These are phyloP conservation scores for Heliconius ismenius DNA, from an alignment of 2,888 invertebrate species.

Conservation along the genomic window DNA sequence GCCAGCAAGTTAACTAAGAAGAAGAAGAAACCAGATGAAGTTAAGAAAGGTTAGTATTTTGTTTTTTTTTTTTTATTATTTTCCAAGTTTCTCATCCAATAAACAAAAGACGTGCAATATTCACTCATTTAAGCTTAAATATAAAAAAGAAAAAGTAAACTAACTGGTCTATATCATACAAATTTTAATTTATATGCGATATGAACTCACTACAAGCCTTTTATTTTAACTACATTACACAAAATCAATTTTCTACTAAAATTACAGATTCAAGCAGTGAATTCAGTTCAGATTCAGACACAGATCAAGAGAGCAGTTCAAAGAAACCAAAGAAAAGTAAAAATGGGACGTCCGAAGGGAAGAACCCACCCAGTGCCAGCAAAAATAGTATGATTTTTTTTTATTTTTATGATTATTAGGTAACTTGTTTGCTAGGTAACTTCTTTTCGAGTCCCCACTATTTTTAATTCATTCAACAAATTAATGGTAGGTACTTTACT, in stretches of 20 bases:
- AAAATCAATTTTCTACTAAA: not conserved
- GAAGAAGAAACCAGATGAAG: slow-evolving; percentile 82
- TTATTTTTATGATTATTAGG: no score
- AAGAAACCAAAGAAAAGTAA: slow-evolving; percentile 74
- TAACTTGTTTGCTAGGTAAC: no score
- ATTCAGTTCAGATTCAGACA: slow-evolving; percentile 88
- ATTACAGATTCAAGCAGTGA: slow-evolving; percentile 85
- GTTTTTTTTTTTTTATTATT: not conserved
- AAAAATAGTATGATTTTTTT: slow-evolving; percentile 2
- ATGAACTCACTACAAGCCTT: not conserved
- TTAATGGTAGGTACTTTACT: no score
- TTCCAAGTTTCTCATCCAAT: not conserved
- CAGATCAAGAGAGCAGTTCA: slow-evolving; percentile 79
- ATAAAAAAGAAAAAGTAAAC: no score
- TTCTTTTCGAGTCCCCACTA: no score
- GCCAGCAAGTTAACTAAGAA: slow-evolving; percentile 80
- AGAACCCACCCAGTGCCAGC: slow-evolving; percentile 48
- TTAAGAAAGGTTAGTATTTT: slow-evolving; percentile 78
- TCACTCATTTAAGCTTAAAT: no score
- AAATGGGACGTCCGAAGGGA: slow-evolving; percentile 50
- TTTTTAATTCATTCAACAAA: no score
- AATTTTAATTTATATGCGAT: no score
- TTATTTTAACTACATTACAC: not conserved
- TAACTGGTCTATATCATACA: no score
- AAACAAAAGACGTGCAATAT: no score